phyloP scores from a whole-genome alignment of 2,888 invertebrate genomes.

The Acanthoscelides obtectus region DNA sequence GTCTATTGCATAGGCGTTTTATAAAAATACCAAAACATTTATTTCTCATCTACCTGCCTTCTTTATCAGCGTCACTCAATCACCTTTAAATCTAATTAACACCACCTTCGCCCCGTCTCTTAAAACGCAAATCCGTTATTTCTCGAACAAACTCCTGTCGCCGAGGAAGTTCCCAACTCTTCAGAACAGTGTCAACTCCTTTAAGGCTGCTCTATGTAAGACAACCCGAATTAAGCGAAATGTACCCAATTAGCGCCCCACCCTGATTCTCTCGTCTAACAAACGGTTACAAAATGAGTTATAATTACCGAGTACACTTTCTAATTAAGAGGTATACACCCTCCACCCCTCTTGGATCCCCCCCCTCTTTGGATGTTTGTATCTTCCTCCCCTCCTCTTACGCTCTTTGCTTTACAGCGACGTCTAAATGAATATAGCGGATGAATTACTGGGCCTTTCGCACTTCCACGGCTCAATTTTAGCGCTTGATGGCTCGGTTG shows the following conservation, averaged over 20 bases:
- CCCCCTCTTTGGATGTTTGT: neutral
- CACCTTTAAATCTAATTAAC: neutral
- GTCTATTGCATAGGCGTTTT: too few relatives aligned
- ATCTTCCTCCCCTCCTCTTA: neutral
- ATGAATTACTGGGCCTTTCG: neutral
- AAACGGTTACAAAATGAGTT: slow-evolving; percentile 37
- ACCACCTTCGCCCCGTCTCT: neutral
- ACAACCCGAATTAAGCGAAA: slow-evolving; percentile 14
- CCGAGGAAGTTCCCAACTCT: neutral
- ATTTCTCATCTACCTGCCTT: neutral
- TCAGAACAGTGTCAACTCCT: neutral
- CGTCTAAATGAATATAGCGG: neutral
- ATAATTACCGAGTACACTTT: slow-evolving; percentile 38
- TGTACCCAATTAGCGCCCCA: slow-evolving; percentile 15
- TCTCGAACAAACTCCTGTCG: neutral
- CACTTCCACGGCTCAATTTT: neutral
- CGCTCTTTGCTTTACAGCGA: neutral
- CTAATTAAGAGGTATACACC: slow-evolving; percentile 34
- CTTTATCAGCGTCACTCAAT: neutral
- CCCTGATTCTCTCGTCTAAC: slow-evolving; percentile 21
- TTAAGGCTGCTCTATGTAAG: neutral
- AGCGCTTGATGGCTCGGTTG: neutral
- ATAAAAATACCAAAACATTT: too few relatives aligned
- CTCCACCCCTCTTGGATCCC: too few relatives aligned
- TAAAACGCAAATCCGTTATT: neutral